Evolutionary conservation across 2,797 vertebrate genomes (phyloP).

Genomic region (Thamnophis elegans): DNA sequence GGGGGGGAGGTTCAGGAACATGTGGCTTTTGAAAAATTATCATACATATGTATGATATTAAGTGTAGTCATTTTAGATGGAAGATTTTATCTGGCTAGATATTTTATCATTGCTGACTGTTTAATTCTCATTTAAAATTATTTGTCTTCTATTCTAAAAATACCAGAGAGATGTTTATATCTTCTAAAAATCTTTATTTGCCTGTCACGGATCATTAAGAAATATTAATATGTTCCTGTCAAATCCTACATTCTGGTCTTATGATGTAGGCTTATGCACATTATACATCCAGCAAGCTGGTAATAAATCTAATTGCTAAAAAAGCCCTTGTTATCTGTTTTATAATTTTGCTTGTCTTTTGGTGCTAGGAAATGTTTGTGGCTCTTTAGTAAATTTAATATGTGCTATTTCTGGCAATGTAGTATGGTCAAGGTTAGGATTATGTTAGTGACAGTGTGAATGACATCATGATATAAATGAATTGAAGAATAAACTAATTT

Average conservation of each 20-base stretch:
- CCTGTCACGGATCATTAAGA: background rate
- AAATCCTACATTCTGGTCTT: background rate
- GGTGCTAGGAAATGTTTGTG: background rate
- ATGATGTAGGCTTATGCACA: background rate
- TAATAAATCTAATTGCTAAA: background rate
- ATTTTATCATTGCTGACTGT: background rate
- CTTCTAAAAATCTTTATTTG: background rate
- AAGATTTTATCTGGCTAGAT: background rate
- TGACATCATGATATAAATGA: background rate
- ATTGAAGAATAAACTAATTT: background rate
- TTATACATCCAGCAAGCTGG: background rate
- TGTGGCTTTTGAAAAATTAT: background rate
- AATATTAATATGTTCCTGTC: background rate
- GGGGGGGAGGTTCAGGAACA: background rate
- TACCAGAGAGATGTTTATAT: background rate
- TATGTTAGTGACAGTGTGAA: background rate
- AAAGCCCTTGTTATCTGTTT: background rate
- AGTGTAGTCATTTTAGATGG: background rate
- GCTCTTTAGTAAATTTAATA: background rate
- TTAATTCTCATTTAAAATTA: background rate
- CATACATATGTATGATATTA: background rate
- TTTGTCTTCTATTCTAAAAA: background rate
- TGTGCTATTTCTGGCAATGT: background rate
- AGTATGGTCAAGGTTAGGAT: conserved; percentile 10
- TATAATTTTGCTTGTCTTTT: background rate